Evolutionary conservation across 1,140 invertebrate species (phyloP), one percentile per base, ranked within the genome.

Genomic region (Zophobas morio): DNA sequence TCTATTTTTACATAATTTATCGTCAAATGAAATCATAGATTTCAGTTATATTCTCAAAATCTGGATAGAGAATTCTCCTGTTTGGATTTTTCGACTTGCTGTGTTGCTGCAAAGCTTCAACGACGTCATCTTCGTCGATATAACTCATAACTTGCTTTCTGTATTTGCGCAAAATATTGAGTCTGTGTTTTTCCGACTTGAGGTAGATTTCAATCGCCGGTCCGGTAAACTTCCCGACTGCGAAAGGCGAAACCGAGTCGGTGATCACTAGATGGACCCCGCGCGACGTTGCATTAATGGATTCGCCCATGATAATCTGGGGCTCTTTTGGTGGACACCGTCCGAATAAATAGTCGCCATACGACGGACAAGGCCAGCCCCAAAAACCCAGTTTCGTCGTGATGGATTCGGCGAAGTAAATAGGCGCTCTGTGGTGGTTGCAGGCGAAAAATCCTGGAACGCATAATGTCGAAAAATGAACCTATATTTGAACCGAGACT

Each of bases 351-450:
- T 93, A 92, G 0, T 87, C 78, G 0, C 93, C 82, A 87, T 91
- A 93, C 5, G 90, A 90, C 34, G 86, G 81, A 82, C 94, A 96
- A 0, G 89, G 89, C 83, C 89, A 93, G 0, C 90, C 92, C 86
- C 91, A 94, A 82, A 96, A 96, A 0, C 94, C 95, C 0, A 87
- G 53, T 4, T 88, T 78, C 0, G 89, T 88, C 56, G 88, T 91
- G 36, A 96, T 92, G 0, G 94, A 95, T 83, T 96, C 94, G 0
- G 91, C 91, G 79, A 91, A 96, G 76, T 94, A 94, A 2, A 86
- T 79, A 0, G 91, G 90, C 0, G 94, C 90, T 76, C 93, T 86
- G 37, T 90, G 89, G 81, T 95, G 93, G 79, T 91, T 90, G 80
- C 94, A 95, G 6, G 84, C 84, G 47, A 86, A 84, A 70, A 85